Evolutionary conservation across 1,140 invertebrate species (phyloP).

Genomic region (Ladona fulva): DNA sequence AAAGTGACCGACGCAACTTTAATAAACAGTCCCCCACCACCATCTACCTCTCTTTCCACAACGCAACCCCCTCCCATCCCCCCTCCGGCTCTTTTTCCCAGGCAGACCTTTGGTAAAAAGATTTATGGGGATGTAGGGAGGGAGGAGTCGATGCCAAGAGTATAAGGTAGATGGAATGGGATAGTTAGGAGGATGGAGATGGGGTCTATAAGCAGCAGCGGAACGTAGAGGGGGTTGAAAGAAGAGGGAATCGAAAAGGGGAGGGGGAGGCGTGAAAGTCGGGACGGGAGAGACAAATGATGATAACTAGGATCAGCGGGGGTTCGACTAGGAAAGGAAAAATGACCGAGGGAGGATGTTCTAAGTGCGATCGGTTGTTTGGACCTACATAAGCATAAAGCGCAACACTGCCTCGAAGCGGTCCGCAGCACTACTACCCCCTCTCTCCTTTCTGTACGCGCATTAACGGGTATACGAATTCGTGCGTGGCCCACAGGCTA

Average conservation of each 20-base stretch:
- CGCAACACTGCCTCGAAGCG: no score
- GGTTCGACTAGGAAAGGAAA: not conserved
- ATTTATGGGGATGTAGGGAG: not conserved
- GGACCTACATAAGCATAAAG: not conserved
- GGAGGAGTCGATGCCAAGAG: not conserved
- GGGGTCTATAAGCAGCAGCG: not conserved
- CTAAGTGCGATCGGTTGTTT: not conserved
- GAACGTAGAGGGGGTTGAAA: not conserved
- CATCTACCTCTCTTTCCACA: not conserved
- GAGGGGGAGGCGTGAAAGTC: not conserved
- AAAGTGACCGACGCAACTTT: conserved; percentile 4
- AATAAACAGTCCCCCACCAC: conserved; percentile 3
- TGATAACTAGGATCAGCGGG: not conserved
- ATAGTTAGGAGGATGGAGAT: not conserved
- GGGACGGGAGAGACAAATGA: conserved; percentile 6
- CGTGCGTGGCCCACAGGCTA: no score
- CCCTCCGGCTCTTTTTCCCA: not conserved
- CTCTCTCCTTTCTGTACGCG: no score
- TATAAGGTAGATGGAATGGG: not conserved
- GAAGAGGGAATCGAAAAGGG: not conserved
- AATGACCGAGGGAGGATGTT: not conserved
- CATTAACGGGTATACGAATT: no score
- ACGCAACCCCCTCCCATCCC: not conserved
- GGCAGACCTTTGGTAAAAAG: conserved; percentile 8
- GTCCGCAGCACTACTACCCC: no score